These are phyloP conservation scores for Apotomis capreana DNA, from an alignment of 2,888 invertebrate genomes.

Conservation along the genomic window DNA sequence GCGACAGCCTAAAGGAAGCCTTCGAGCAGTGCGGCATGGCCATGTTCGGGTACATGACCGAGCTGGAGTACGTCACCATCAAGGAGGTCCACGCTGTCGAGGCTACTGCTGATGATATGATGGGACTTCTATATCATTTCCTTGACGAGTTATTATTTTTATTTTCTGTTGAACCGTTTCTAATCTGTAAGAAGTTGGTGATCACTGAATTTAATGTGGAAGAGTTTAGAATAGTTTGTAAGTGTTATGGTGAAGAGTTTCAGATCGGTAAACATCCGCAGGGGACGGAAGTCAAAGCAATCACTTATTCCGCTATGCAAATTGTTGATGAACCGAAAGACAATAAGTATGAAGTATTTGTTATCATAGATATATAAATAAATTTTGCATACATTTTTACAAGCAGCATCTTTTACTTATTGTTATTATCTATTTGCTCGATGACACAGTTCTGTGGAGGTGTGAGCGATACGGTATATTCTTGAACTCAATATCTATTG, in stretches of 20 bases:
- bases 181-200: constrained; percentile 93
- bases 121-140: constrained; percentile 94
- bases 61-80: constrained; percentile 92
- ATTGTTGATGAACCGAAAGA: constrained; percentile 88
- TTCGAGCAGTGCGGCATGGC: constrained; percentile 97
- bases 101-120: constrained; percentile 94
- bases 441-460: too few relatives aligned
- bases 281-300: constrained; percentile 99
- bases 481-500: too few relatives aligned
- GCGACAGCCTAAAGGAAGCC: constrained; percentile 91
- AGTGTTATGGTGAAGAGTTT: constrained; percentile 97
- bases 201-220: constrained; percentile 94
- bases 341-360: constrained; percentile 93
- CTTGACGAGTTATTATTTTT: constrained; percentile 96
- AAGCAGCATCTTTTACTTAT: neutral
- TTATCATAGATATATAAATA: constrained; percentile 96
- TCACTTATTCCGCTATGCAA: constrained; percentile 99
- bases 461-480: too few relatives aligned
- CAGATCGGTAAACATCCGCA: constrained; percentile 96
- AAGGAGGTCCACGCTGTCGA: constrained; percentile 90
- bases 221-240: constrained; percentile 91
- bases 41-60: constrained; percentile 99
- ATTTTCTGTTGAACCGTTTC: constrained; percentile 95
- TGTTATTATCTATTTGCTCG: too few relatives aligned
- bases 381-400: constrained; percentile 2